These are phyloP conservation scores for Mythimna pallens DNA, from an alignment of 2,888 invertebrate genomes.

Conservation along the genomic window DNA sequence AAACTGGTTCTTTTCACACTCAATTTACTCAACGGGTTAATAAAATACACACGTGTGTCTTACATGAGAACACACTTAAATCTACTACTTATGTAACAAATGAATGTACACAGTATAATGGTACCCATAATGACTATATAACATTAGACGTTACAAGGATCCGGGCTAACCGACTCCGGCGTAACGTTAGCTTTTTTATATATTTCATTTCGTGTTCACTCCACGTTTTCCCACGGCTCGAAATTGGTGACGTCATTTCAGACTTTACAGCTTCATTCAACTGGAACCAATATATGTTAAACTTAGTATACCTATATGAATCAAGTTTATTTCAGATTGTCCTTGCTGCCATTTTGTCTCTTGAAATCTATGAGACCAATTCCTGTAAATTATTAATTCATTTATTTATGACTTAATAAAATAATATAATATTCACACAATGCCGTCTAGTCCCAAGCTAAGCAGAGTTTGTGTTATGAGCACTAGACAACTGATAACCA, in stretches of 20 bases:
- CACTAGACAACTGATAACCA: no score
- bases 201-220: constrained; percentile 44
- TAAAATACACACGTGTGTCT: constrained; percentile 78
- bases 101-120: constrained; percentile 24
- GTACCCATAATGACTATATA: constrained; percentile 63
- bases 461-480: no score
- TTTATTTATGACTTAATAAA: not conserved
- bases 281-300: not conserved
- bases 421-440: no score
- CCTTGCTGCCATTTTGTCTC: not conserved
- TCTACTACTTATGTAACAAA: constrained; percentile 44
- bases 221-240: constrained; percentile 63
- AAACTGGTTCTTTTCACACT: constrained; percentile 65
- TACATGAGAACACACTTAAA: constrained; percentile 85
- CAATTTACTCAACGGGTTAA: constrained; percentile 66
- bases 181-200: constrained; percentile 44
- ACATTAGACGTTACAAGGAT: constrained; percentile 82
- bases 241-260: constrained; percentile 48
- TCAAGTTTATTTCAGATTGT: not conserved
- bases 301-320: not conserved
- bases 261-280: constrained; percentile 37
- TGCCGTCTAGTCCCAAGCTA: no score
- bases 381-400: not conserved
- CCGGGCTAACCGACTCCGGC: constrained; percentile 85
- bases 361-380: not conserved